A percentile compares a stretch with the other conserved stretches of the same genome.
Evolutionary conservation across 2,888 invertebrate species (phyloP).

Genomic region (Pomacea canaliculata): DNA sequence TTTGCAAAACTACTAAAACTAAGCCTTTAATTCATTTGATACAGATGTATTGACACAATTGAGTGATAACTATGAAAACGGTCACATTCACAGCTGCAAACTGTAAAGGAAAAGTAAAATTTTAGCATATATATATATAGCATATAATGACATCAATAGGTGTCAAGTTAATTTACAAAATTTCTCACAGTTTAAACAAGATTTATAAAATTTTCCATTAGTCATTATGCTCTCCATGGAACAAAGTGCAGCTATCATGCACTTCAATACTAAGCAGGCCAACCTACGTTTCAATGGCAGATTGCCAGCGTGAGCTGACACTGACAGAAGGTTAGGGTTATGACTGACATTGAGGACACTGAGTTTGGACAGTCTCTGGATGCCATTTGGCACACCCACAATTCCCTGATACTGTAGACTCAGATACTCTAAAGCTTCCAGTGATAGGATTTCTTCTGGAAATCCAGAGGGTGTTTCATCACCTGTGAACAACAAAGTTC

Average conservation of each 20-base stretch:
- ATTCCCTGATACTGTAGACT: constrained; percentile 59
- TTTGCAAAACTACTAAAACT: background rate
- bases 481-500: constrained; percentile 36
- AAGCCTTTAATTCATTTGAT: background rate
- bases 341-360: constrained; percentile 46
- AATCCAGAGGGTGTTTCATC: constrained; percentile 54
- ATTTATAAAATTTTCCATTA: too few species aligned
- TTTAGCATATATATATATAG: too few species aligned
- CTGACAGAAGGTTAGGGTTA: constrained; percentile 55
- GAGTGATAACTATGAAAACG: too few species aligned
- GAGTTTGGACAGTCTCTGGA: constrained; percentile 49
- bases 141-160: too few species aligned
- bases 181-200: too few species aligned
- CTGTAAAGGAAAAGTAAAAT: too few species aligned
- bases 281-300: constrained; percentile 54
- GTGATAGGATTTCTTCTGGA: constrained; percentile 52
- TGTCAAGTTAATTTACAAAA: too few species aligned
- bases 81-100: too few species aligned
- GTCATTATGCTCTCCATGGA: too few species aligned
- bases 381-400: constrained; percentile 56
- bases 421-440: constrained; percentile 50
- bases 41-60: too few species aligned
- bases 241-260: too few species aligned
- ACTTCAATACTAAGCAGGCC: too few species aligned
- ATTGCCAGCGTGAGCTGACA: constrained; percentile 53